Evolutionary conservation across 2,113 vertebrate genomes (phyloP), one percentile per base, ranked within the genome.

Genomic region (Raphicerus campestris): DNA sequence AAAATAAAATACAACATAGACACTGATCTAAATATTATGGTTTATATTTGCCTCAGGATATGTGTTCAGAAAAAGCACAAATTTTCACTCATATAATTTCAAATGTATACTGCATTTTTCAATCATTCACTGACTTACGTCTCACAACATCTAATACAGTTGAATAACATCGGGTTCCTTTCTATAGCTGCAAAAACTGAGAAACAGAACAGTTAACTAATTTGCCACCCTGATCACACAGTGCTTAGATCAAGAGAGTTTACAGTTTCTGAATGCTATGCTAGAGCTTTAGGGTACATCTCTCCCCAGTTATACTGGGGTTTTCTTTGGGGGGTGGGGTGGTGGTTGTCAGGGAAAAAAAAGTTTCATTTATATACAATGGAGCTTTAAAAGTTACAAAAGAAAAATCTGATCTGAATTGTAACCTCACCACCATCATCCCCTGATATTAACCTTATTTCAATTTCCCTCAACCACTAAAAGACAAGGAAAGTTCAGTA

Each of bases 101-200:
- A 96, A 94, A 84, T 39, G 22, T 77, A 61, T 55, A 73, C 35
- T 78, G 16, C 19, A 88, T 92, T 92, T 92, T 95, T 75, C 58
- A 94, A 58, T 87, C 51, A 89, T 89, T 53, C 56, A 51, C 60
- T 42, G 49, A 81, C n/a, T 89, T 82, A 90, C 26, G 14, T 60
- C 47, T 83, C 56, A 70, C 39, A 90, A 61, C 20, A 89, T 63
- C n/a, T 86, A 88, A 96, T 63, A 95, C 96, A 94, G 14, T 42
- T 96, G 26, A 80, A 16, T 89, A 87, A 28, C 30, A 97, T 58
- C 49, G 78, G 28, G 3, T 73, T 15, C 47, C 42, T 87, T 88
- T 93, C 39, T 94, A 93, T 30, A 93, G 22, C 87, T 51, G 53
- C 9, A 97, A 94, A 97, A 96, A 35, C 58, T 96, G 93, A 84